A percentile compares a stretch with the other conserved stretches of the same genome.
Conservation (phyloP, 2,797 vertebrate species). For the Buceros bicornis region DNA sequence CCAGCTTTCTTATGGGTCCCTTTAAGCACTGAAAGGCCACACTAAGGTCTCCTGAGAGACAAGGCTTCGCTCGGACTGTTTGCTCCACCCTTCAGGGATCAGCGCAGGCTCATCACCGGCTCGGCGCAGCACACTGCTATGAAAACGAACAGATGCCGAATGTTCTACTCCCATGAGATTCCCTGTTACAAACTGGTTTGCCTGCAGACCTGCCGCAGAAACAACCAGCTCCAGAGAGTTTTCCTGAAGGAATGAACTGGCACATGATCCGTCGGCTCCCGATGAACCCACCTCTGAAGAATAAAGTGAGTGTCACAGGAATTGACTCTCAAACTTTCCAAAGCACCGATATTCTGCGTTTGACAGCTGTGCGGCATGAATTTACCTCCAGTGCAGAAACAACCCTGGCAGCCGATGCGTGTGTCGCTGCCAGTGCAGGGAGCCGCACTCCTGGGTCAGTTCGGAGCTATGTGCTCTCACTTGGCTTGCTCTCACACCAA, state of each 20-base stretch:
- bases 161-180: neutral
- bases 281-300: neutral
- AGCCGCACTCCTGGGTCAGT: neutral
- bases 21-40: no score
- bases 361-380: neutral
- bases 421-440: neutral
- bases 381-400: neutral
- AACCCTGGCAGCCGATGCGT: neutral
- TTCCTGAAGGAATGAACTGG: neutral
- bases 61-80: neutral
- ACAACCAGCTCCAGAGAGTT: neutral
- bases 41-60: no score
- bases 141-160: neutral
- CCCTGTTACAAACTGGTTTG: neutral
- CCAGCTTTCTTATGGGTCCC: no score
- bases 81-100: neutral
- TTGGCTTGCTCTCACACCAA: neutral
- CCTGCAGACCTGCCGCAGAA: neutral
- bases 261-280: neutral
- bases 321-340: neutral
- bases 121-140: rapidly evolving
- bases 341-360: neutral
- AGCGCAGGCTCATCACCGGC: neutral
- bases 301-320: neutral
- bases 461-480: neutral